Evolutionary conservation across 1,140 invertebrate genomes (phyloP).

Genomic region (Triops cancriformis): DNA sequence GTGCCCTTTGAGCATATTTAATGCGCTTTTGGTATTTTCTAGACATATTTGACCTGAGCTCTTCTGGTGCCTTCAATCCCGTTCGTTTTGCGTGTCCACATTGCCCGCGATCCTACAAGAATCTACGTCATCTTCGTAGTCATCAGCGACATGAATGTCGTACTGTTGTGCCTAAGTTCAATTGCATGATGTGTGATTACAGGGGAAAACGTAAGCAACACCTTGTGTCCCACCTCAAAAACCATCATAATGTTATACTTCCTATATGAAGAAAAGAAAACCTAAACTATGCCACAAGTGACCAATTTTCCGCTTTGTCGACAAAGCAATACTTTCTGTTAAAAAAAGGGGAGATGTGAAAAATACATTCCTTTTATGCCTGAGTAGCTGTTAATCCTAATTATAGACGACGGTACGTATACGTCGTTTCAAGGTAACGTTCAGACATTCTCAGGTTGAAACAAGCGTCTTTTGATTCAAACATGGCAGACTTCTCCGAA

Average conservation of each 20-base stretch:
- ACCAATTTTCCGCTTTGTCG: background rate
- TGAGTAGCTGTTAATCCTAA: background rate
- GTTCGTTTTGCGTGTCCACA: background rate
- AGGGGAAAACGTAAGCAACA: background rate
- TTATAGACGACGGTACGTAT: too few relatives aligned
- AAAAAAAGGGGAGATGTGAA: background rate
- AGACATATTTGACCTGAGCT: background rate
- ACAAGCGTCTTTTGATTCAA: too few relatives aligned
- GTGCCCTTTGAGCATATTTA: background rate
- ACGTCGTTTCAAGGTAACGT: too few relatives aligned
- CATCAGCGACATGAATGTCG: background rate
- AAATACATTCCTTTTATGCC: background rate
- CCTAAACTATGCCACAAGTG: background rate
- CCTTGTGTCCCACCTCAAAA: background rate
- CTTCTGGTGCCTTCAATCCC: background rate
- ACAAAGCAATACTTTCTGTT: background rate
- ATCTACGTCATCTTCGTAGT: slow-evolving; percentile 5
- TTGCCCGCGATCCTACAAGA: background rate
- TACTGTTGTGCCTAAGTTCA: background rate
- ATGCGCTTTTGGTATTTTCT: background rate
- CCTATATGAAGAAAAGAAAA: background rate
- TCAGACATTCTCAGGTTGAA: too few relatives aligned
- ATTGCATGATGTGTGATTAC: background rate
- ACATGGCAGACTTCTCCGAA: too few relatives aligned
- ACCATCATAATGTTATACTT: background rate